Conservation (phyloP, 64 coral and sea anemone genomes). For the Stichodactyla helianthus region DNA sequence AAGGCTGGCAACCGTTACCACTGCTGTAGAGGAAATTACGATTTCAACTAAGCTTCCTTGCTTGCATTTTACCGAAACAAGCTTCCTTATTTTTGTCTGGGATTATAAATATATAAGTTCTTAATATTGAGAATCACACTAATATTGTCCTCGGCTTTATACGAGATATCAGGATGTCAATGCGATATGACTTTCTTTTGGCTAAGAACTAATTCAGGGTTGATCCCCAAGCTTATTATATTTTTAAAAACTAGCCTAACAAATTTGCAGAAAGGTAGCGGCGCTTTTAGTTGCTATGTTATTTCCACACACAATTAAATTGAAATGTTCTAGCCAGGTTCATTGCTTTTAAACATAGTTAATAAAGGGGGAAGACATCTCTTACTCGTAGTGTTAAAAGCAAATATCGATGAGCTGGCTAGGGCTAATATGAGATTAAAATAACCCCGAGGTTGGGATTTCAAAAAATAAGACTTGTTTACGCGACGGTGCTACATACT, state of each 20-base stretch:
- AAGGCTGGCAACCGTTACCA: neutral
- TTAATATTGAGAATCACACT: neutral
- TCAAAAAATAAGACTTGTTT: neutral
- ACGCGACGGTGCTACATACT: neutral
- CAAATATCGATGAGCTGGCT: neutral
- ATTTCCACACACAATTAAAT: neutral
- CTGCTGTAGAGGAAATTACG: neutral
- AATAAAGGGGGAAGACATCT: too few relatives aligned
- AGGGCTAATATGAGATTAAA: neutral
- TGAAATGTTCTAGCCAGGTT: neutral
- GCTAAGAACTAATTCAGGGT: neutral
- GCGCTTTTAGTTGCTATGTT: neutral
- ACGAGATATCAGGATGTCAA: neutral
- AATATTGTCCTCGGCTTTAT: neutral
- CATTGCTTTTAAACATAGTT: too few relatives aligned
- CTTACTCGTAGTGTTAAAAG: neutral
- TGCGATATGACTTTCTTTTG: neutral
- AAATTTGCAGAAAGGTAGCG: neutral
- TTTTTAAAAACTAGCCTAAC: neutral
- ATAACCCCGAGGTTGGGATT: neutral
- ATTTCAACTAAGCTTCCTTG: neutral
- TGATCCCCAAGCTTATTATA: neutral
- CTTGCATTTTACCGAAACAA: neutral
- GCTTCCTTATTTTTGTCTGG: neutral
- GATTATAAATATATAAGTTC: neutral